These are phyloP conservation scores for Chrysolina americana DNA, from an alignment of 2,888 invertebrate species.

Conservation along the genomic window DNA sequence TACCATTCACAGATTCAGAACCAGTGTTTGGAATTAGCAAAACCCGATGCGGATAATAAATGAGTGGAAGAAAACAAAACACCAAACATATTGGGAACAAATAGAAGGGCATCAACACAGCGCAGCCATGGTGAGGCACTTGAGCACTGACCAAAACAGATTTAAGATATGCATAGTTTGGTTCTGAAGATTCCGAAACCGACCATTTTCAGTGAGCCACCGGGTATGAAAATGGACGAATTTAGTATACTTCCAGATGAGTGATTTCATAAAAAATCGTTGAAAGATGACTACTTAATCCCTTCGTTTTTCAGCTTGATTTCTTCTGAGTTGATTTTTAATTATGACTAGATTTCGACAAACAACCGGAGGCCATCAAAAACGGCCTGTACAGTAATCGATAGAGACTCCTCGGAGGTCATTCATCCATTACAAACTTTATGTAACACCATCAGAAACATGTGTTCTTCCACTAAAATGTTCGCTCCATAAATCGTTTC, in stretches of 20 bases:
- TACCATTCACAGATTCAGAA: no score
- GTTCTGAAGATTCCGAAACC: neutral
- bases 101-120: no score
- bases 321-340: neutral
- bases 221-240: no score
- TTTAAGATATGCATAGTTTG: no score
- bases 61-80: no score
- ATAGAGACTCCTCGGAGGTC: constrained; percentile 14
- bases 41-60: no score
- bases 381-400: neutral
- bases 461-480: constrained; percentile 22
- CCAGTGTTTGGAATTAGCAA: no score
- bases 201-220: no score
- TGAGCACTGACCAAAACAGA: no score
- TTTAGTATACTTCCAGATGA: no score
- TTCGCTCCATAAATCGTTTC: constrained; percentile 27
- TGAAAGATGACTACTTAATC: neutral
- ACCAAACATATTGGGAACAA: no score
- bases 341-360: neutral
- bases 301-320: neutral
- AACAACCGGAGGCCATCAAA: neutral
- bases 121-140: no score
- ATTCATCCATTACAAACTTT: constrained; percentile 24
- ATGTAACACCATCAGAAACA: constrained; percentile 28
- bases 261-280: neutral